These are phyloP conservation scores for Epinotia brunnichana DNA, from an alignment of 2,888 invertebrate genomes.

Conservation along the genomic window DNA sequence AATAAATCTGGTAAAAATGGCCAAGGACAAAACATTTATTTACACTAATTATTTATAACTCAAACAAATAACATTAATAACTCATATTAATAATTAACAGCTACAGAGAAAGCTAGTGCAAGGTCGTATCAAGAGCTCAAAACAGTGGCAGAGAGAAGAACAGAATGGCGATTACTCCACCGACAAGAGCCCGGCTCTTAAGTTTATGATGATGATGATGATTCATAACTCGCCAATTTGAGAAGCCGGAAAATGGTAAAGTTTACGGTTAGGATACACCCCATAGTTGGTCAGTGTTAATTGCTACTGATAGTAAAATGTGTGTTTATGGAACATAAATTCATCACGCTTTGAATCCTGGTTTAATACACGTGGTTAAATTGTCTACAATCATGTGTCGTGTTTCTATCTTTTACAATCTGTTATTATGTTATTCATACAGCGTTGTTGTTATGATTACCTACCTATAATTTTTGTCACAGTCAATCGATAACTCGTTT, in stretches of 20 bases:
- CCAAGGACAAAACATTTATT: no score
- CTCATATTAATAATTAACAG: no score
- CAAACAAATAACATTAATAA: no score
- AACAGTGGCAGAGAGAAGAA: no score
- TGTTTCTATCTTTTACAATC: not conserved
- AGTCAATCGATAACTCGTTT: conserved; percentile 14
- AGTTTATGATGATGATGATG: no score
- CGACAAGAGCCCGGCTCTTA: no score
- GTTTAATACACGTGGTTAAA: not conserved
- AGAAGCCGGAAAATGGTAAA: conserved; percentile 7
- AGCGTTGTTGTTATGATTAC: not conserved
- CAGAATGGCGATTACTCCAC: no score
- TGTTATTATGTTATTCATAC: not conserved
- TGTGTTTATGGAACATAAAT: conserved; percentile 8
- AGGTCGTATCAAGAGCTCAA: no score
- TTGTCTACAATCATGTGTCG: not conserved
- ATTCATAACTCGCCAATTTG: conserved; percentile 3
- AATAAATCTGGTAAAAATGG: not conserved
- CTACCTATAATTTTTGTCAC: not conserved
- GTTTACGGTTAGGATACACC: not conserved
- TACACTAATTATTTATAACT: no score
- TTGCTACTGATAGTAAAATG: conserved; percentile 9
- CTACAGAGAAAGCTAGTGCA: no score
- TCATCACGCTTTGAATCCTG: not conserved
- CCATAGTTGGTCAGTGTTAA: conserved; percentile 12